Evolutionary conservation across 2,113 vertebrate genomes (phyloP).

Genomic region (Cyprinodon tularosa): DNA sequence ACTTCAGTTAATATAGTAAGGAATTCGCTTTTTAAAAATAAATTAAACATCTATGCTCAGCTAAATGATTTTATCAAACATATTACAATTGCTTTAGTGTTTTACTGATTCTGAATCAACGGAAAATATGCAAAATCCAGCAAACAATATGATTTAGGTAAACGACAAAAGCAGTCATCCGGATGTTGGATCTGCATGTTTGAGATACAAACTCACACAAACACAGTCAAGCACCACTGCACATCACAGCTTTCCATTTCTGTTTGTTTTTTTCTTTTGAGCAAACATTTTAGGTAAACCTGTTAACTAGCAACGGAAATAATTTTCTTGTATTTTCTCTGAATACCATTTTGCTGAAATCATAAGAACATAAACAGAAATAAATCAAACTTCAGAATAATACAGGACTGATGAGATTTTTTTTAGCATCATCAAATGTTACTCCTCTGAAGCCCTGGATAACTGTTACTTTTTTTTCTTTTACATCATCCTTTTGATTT

Average conservation of each 20-base stretch:
- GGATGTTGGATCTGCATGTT: slow-evolving; percentile 68
- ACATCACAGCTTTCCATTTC: too few relatives aligned
- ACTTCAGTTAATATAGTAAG: too few relatives aligned
- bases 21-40: too few relatives aligned
- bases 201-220: slow-evolving; percentile 11
- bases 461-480: slow-evolving; percentile 3
- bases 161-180: slow-evolving; percentile 53
- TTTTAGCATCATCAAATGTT: not conserved
- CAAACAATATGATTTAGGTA: not conserved
- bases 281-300: not conserved
- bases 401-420: not conserved
- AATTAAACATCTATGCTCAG: not conserved
- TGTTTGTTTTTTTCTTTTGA: not conserved
- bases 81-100: not conserved
- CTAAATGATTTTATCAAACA: not conserved
- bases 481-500: slow-evolving; percentile 26
- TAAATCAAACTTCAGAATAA: too few relatives aligned
- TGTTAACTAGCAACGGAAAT: too few relatives aligned
- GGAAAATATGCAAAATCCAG: not conserved
- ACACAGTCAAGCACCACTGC: not conserved
- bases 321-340: too few relatives aligned
- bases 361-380: too few relatives aligned
- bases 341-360: too few relatives aligned
- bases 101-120: not conserved
- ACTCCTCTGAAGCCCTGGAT: slow-evolving; percentile 7